Evolutionary conservation across 1,140 invertebrate genomes (phyloP).

Genomic region (Bradysia coprophila): DNA sequence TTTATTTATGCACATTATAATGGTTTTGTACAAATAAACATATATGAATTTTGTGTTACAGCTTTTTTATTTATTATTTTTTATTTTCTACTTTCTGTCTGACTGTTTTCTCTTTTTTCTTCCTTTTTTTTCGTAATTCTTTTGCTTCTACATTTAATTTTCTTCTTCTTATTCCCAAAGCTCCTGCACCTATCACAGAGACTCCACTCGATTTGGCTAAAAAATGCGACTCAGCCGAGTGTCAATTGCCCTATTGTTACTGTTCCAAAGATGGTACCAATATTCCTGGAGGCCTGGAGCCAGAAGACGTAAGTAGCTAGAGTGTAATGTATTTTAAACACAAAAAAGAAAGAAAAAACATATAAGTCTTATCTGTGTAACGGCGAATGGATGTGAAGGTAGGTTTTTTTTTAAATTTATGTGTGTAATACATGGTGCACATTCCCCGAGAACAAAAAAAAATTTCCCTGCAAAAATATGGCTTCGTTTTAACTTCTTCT

Average conservation of each 20-base stretch:
- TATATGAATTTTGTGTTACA: no score
- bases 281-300: slow-evolving; percentile 63
- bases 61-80: neutral
- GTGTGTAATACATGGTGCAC: neutral
- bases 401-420: no score
- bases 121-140: neutral
- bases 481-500: no score
- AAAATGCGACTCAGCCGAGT: slow-evolving; percentile 56
- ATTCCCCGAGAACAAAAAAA: neutral
- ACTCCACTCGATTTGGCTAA: slow-evolving; percentile 55
- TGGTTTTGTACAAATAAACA: no score
- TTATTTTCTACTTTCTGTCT: neutral
- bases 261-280: slow-evolving; percentile 80
- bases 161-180: slow-evolving; percentile 24
- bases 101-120: neutral
- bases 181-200: slow-evolving; percentile 60
- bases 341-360: neutral
- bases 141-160: slow-evolving; percentile 13
- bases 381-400: no score
- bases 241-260: slow-evolving; percentile 77
- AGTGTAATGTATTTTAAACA: no score
- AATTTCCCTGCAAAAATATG: no score
- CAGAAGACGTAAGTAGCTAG: slow-evolving; percentile 54
- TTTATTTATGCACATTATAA: no score
- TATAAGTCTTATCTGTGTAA: neutral